Base-by-base conservation (phyloP, 1,140 invertebrate species). In the Drosophila truncata region DNA sequence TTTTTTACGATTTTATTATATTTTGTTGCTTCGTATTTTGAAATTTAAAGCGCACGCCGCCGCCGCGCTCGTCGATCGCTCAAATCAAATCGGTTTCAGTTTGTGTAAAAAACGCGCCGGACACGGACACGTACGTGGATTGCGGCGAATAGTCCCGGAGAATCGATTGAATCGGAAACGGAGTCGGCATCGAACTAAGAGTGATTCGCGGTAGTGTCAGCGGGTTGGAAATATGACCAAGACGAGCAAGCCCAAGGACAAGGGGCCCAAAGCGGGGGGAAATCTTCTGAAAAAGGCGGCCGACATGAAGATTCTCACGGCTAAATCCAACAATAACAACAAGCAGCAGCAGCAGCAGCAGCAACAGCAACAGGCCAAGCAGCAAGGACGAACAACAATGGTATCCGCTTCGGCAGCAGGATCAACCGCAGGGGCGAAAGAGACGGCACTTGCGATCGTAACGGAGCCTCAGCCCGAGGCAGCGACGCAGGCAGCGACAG, bases 271-370 rank as follows among this genome's bases (percentile, higher is more conserved):
- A 20, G 47, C 66, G 42, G 57, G 50, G 39, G 54, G 33, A 16
- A 85, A 80, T 42, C 74, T 92, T 50, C 59, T 92, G 10, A 54
- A 76, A 11, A 92, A 81, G 67, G 91, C 91, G 29, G 91, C 79
- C 42, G 91, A 92, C 63, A 90, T 85, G 79, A 91, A 91, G 77
- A 92, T 91, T 39, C 76, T 70, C 33, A 92, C 78, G 67, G 78
- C 91, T 14, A 65, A 75, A 59, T 72, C 76, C 27, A 90, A 91
- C 78, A 59, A 82, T 27, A 92, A 91, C 33, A 65, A 67, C 25
- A 77, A 70, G 39, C 55, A 59, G n/a, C 65, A 62, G 49, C 59
- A 55, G 64, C 67, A 57, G 20, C 71, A 57, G 39, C 31, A 31
- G 31, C 31, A 31, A 9, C 33, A 57, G 64, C 69, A 57, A 33